Conservation (phyloP, 2,113 vertebrate genomes). For the Calyptomena viridis region DNA sequence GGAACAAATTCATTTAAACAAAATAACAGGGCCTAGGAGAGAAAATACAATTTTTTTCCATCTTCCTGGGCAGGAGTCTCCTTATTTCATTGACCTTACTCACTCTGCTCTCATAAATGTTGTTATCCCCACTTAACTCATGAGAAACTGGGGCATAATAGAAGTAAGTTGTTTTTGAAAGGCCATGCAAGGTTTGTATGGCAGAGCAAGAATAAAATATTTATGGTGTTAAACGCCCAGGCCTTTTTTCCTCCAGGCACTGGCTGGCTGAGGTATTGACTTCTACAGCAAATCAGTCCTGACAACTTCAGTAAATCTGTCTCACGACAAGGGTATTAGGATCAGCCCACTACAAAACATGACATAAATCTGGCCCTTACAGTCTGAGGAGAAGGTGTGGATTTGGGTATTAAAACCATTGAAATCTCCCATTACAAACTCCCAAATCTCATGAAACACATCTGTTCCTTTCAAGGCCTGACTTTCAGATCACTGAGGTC, state of each 20-base stretch:
- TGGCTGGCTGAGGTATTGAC: not conserved
- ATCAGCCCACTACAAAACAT: slow-evolving; percentile 13
- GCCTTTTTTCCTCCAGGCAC: not conserved
- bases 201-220: slow-evolving; percentile 49
- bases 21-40: not conserved
- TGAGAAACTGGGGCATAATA: slow-evolving; percentile 24
- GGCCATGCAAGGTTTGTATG: not conserved
- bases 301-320: slow-evolving; percentile 55
- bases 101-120: not conserved
- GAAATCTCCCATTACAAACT: not conserved
- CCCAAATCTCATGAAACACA: not conserved
- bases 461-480: not conserved
- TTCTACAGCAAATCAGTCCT: slow-evolving; percentile 39
- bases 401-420: slow-evolving; percentile 13
- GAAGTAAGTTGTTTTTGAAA: slow-evolving; percentile 6
- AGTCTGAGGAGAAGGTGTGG: slow-evolving; percentile 10
- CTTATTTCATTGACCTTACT: not conserved
- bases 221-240: not conserved
- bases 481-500: not conserved
- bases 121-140: slow-evolving; percentile 17
- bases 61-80: not conserved
- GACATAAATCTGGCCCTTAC: slow-evolving; percentile 34
- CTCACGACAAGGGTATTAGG: slow-evolving; percentile 28
- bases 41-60: not conserved
- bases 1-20: slow-evolving; percentile 8